A percentile compares a stretch with the other conserved stretches of the same genome.
These are phyloP conservation scores for Mustela nigripes DNA, from an alignment of 2,113 vertebrate genomes.

Conservation along the genomic window DNA sequence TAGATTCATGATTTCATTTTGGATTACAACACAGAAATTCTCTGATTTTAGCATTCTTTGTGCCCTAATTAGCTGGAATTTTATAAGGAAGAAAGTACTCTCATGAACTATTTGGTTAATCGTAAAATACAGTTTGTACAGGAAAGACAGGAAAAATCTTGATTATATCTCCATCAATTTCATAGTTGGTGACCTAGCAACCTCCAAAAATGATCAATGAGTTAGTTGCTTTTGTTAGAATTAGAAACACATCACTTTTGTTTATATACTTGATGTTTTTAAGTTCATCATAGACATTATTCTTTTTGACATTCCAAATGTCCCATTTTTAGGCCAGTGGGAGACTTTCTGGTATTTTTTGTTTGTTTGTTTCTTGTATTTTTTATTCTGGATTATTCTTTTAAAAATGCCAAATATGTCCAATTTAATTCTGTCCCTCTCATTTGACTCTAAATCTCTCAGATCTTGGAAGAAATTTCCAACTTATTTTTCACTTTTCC, in stretches of 20 bases:
- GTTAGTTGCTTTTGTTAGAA: constrained; percentile 4
- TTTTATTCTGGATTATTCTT: constrained; percentile 57
- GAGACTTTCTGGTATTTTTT: not conserved
- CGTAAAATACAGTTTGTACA: constrained; percentile 45
- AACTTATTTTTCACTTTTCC: constrained; percentile 37
- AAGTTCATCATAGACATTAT: not conserved
- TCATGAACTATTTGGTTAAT: not conserved
- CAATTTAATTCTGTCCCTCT: constrained; percentile 41
- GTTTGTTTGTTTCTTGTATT: constrained; percentile 12
- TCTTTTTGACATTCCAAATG: constrained; percentile 33
- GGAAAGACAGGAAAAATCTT: not conserved
- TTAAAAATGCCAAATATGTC: constrained; percentile 56
- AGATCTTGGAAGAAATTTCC: constrained; percentile 59
- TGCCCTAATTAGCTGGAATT: not conserved
- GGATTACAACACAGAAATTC: not conserved
- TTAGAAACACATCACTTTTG: constrained; percentile 39
- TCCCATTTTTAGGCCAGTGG: not conserved
- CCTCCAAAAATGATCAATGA: not conserved
- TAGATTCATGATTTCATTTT: constrained; percentile 31
- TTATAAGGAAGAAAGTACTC: constrained; percentile 8
- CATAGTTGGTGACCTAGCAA: constrained; percentile 9
- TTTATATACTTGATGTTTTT: constrained; percentile 29
- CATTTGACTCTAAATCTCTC: constrained; percentile 55
- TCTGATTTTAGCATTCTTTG: constrained; percentile 49
- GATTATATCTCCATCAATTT: constrained; percentile 34